Base-by-base conservation (phyloP, 2,888 invertebrate genomes). In the Tuberolachnus salignus region DNA sequence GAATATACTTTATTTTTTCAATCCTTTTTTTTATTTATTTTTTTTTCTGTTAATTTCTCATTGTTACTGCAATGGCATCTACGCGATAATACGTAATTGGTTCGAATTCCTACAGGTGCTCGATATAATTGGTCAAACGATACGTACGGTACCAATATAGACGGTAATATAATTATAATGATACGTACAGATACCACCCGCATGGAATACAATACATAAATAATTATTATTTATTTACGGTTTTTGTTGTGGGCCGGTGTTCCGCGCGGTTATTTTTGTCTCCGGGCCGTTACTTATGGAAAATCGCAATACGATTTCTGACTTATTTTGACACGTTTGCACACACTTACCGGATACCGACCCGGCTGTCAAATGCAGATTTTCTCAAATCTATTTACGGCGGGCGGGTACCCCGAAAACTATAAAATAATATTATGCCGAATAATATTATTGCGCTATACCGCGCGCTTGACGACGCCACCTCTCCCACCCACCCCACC, bases 1-100 rank as follows among this genome's bases (percentile, higher is more conserved):
- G 53, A 69, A 66, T 66, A 23, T 66, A 3, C 21, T 57, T 57
- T n/a, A 34, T 61, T 61, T 34, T 51, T 69, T 53, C 53, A 53
- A 53, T 53, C 34, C 19, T 34, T 61, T n/a, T 61, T 61, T 61
- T 49, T 13, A 11, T 57, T 57, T 14, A 6, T 49, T 67, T 51
- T 23, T 55, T 21, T 69, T 51, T 13, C 16, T 34, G 34, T 34
- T 34, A 34, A n/a, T 6, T 4, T 34, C 34, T 53, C 10, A 19
- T 69, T 69, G n/a, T n/a, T n/a, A n/a, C n/a, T n/a, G n/a, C n/a
- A n/a, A n/a, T n/a, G n/a, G n/a, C n/a, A n/a, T n/a, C n/a, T 70
- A 46, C 23, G 42, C n/a, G 21, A 46, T 70, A 23, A 57, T 21
- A 44, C 16, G 21, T 16, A 10, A 11, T n/a, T 26, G 8, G 6